Base-by-base conservation (phyloP, 92 coral and sea anemone species). In the Actinostola sp. region DNA sequence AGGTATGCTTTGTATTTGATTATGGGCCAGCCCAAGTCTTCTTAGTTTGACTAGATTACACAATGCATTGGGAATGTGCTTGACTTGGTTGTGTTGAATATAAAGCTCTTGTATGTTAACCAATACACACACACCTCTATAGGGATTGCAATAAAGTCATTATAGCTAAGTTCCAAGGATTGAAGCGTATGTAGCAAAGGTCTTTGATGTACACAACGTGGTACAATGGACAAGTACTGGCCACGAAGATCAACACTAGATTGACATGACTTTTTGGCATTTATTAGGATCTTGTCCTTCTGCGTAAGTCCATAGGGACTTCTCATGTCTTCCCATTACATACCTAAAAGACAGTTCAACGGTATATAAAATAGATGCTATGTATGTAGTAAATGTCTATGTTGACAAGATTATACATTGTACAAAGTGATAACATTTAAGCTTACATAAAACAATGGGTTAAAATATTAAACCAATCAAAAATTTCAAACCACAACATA, bases 231-330 rank as follows among this genome's bases (percentile, higher is more conserved):
- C 54, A 90, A 77, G 63, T 83, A 49, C 60, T 79, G 89, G 15
- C 96, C 96, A 57, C 96, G 85, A 8, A 90, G 87, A 61, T 79
- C 81, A 54, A 90, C 49, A 61, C 83, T 61, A 21, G 61, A 74
- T 53, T 87, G 87, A 30, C 96, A 90, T 61, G 92, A 82, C 43
- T 87, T 90, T 17, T 32, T 67, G 16, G 96, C 96, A 56, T 85
- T 80, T 50, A 88, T 84, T 23, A 90, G 82, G 31, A 88, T 73
- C 81, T 76, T 90, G 35, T 87, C 85, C 38, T 76, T 86, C 63
- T 87, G 89, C 32, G 80, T 83, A 35, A 67, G 96, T 66, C 96
- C 96, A 65, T 68, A 51, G 26, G 84, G 87, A 83, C 89, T 83
- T 80, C 87, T 75, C 96, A 90, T 90, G 38, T 60, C 84, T 69